Base-by-base conservation (phyloP, 2,113 vertebrate genomes). In the Xenopus laevis region DNA sequence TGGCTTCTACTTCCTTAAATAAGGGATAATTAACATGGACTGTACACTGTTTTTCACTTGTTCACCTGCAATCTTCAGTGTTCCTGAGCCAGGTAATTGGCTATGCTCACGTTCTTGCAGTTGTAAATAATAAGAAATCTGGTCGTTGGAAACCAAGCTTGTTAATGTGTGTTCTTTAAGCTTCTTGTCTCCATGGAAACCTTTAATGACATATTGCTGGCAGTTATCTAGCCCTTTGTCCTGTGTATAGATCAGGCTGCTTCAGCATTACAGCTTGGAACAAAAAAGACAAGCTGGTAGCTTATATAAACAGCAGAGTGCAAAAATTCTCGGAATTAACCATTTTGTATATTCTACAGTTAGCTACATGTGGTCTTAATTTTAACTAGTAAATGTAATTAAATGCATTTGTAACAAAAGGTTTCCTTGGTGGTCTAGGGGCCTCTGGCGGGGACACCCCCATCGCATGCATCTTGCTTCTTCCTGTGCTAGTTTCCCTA, bases 171-270 rank as follows among this genome's bases (percentile, higher is more conserved):
- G 61, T 77, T 77, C 74, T 64, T 77, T 77, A 77, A 57, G 74
- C 74, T 64, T 27, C 60, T 77, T 70, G 74, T 77, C 74, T 45
- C 74, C 74, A 77, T 77, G 74, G 74, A 70, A 77, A 77, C 74
- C 63, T 55, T 60, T 62, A 77, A 69, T 77, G 66, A 77, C 74
- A 77, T 67, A 77, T 70, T 77, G 61, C 74, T 77, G 74, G 74
- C 74, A 70, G 74, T 77, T 70, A 77, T 77, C 66, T 64, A 57
- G 66, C 57, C 67, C 30, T 77, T 77, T 77, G 74, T 77, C 66
- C 62, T 13, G n/a, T 70, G 46, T 70, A 68, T 50, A 74, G 65
- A 74, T 55, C 57, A 59, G 57, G 46, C 65, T 60, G 52, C 63
- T 66, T 74, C 47, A 50, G 65, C 17, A 15, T 67, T 60, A 52